Percentiles rank a stretch among this genome's conserved stretches.
phyloP scores from a whole-genome alignment of 2,888 invertebrate species.

The Pachydiplax longipennis region DNA sequence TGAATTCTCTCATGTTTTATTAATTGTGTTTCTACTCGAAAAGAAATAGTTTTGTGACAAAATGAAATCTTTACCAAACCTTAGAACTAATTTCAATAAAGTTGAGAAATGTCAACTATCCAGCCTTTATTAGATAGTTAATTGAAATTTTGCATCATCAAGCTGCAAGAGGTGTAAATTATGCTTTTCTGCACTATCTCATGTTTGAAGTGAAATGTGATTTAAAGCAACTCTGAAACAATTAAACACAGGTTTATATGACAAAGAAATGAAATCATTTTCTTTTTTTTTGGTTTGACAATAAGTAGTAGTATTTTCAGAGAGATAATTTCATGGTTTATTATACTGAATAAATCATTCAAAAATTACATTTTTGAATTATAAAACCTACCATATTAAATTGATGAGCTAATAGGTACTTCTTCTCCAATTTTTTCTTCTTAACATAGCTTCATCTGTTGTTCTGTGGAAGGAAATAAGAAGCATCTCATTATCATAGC shows the following conservation, averaged over 20 bases:
- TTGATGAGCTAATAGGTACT: not conserved
- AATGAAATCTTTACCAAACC: no score
- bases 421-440: conserved; percentile 6
- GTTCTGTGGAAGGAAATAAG: conserved; percentile 28
- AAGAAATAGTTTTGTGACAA: no score
- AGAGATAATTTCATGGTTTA: no score
- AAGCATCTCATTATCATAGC: not conserved
- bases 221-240: no score
- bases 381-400: not conserved
- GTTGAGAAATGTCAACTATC: not conserved
- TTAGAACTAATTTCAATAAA: not conserved
- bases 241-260: no score
- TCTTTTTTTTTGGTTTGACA: no score
- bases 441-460: conserved; percentile 8
- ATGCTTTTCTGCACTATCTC: no score
- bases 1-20: no score
- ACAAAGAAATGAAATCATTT: no score
- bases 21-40: no score
- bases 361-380: not conserved
- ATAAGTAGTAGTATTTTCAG: no score
- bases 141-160: not conserved
- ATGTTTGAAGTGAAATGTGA: no score
- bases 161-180: not conserved
- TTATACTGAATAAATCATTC: not conserved
- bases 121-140: not conserved